Percentiles rank a stretch among this genome's conserved stretches.
Conservation (phyloP, 2,797 vertebrate species). For the Aldrovandia affinis region DNA sequence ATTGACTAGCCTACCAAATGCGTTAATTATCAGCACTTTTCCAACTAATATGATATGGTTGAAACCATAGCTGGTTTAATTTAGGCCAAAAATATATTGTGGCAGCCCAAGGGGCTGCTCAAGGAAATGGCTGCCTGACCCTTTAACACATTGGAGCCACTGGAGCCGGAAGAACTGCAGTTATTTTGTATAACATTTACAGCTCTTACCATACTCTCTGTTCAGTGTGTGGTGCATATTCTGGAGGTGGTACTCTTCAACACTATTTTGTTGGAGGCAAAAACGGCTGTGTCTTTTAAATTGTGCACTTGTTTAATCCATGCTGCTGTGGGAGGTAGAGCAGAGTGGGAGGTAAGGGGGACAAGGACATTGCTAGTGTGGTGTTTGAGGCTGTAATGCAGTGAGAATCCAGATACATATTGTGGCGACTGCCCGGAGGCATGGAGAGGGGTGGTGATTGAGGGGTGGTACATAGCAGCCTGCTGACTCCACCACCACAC, state of each 20-base stretch:
- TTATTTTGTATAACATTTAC: background rate
- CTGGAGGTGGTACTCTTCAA: conserved; percentile 30
- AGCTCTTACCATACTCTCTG: background rate
- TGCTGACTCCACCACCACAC: too few relatives aligned
- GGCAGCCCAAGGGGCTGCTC: too few relatives aligned
- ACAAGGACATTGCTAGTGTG: conserved; percentile 5
- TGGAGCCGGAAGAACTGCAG: too few relatives aligned
- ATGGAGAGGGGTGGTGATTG: too few relatives aligned
- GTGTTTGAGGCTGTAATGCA: conserved; percentile 12
- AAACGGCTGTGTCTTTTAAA: background rate
- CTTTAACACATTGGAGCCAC: too few relatives aligned
- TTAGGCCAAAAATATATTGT: background rate
- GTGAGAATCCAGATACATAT: background rate
- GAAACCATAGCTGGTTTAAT: too few relatives aligned
- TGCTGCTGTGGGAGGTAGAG: background rate
- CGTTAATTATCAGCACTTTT: conserved; percentile 24
- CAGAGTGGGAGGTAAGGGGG: background rate
- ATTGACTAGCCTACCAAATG: conserved; percentile 18
- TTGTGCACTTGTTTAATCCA: conserved; percentile 22
- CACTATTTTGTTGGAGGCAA: conserved; percentile 23
- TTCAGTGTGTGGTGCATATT: conserved; percentile 23
- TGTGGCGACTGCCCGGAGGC: too few relatives aligned
- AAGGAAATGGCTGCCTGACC: too few relatives aligned
- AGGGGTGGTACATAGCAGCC: too few relatives aligned
- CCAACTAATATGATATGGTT: too few relatives aligned